Evolutionary conservation across 2,888 invertebrate species (phyloP).

Genomic region (Aphidoletes aphidimyza): DNA sequence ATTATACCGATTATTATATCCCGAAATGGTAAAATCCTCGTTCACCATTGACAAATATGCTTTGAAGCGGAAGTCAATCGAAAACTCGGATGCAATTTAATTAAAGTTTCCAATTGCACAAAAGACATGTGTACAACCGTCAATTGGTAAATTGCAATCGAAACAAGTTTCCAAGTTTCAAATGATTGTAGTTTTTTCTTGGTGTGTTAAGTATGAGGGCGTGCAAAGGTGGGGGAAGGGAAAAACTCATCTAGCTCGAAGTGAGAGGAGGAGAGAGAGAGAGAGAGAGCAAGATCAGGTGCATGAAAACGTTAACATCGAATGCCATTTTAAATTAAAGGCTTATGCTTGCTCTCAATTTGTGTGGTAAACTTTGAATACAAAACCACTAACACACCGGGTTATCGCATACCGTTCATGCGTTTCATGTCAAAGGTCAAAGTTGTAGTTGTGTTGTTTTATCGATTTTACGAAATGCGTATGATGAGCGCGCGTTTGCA

Average conservation of each 20-base stretch:
- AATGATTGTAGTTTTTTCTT: background rate
- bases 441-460: background rate
- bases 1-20: too few species aligned
- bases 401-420: background rate
- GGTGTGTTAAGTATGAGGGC: background rate
- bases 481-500: background rate
- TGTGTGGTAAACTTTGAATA: too few species aligned
- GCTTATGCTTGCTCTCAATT: too few species aligned
- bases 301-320: too few species aligned
- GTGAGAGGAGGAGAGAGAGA: too few species aligned
- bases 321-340: too few species aligned
- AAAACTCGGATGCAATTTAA: constrained; percentile 5
- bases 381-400: too few species aligned
- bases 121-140: constrained; percentile 23
- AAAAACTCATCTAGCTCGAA: too few species aligned
- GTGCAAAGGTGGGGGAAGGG: too few species aligned
- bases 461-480: background rate
- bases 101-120: constrained; percentile 47
- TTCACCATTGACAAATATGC: constrained; percentile 1
- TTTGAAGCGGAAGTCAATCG: constrained; percentile 4
- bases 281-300: too few species aligned
- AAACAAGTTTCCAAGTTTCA: too few species aligned
- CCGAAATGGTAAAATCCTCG: too few species aligned
- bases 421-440: constrained; percentile 3
- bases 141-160: background rate